Conservation (phyloP, 1,140 invertebrate species). For the Lucilia sericata region DNA sequence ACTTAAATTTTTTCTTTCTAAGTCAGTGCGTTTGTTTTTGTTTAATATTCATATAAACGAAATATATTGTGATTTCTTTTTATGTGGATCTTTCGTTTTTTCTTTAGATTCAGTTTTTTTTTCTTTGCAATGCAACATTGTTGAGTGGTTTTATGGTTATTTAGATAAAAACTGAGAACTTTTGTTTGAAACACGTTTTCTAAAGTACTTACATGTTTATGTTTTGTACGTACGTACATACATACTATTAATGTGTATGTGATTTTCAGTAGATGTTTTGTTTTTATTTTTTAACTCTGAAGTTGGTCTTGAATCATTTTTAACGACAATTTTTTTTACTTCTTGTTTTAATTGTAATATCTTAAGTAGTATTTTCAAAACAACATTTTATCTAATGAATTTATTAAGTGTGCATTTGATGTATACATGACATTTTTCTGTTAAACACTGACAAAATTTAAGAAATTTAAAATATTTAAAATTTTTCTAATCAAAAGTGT, state of each 20-base stretch:
- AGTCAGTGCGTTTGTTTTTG: neutral
- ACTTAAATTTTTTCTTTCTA: neutral
- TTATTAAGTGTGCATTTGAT: neutral
- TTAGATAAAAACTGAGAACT: constrained; percentile 21
- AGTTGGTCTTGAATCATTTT: neutral
- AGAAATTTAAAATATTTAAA: too few species aligned
- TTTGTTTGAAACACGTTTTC: constrained; percentile 34
- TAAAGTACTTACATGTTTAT: neutral
- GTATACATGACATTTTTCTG: neutral
- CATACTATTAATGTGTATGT: neutral
- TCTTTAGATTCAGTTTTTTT: neutral
- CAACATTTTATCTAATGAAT: neutral
- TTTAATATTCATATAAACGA: neutral
- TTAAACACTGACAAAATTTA: too few species aligned
- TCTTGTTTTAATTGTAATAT: neutral
- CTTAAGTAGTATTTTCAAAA: constrained; percentile 30
- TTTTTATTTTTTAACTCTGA: constrained; percentile 23
- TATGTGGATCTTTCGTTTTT: neutral
- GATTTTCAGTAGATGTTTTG: constrained; percentile 25
- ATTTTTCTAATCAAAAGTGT: too few species aligned
- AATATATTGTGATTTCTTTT: neutral
- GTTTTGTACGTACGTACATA: neutral
- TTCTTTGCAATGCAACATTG: constrained; percentile 25
- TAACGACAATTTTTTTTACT: constrained; percentile 5
- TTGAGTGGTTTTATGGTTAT: constrained; percentile 42